Percentiles rank a stretch among this genome's conserved stretches.
Evolutionary conservation across 2,113 vertebrate genomes (phyloP).

Genomic region (Panurus biarmicus): DNA sequence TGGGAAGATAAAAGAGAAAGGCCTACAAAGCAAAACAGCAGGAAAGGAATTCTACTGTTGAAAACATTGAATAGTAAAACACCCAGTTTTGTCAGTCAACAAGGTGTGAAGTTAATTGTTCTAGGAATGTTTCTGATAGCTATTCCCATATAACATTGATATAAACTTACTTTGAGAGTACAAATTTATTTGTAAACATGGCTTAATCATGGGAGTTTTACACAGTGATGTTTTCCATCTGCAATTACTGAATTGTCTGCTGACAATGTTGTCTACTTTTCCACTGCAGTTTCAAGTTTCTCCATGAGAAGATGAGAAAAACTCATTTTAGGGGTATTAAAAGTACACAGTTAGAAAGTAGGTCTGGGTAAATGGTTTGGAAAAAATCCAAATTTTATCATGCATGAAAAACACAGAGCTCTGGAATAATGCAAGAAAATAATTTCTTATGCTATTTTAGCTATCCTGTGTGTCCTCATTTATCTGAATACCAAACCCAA

Average conservation of each 20-base stretch:
- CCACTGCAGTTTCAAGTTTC: not conserved
- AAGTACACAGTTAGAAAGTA: conserved; percentile 41
- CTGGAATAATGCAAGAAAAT: conserved; percentile 21
- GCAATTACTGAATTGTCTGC: not conserved
- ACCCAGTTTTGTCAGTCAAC: not conserved
- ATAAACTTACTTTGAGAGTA: not conserved
- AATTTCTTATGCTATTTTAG: conserved; percentile 5
- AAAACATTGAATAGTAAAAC: not conserved
- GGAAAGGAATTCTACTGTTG: not conserved
- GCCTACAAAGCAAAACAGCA: not conserved
- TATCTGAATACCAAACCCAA: conserved; percentile 20
- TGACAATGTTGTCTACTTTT: not conserved
- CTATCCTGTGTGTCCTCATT: not conserved
- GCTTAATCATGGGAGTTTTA: not conserved
- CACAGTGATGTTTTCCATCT: not conserved
- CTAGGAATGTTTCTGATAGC: not conserved
- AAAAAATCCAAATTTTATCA: conserved; percentile 54
- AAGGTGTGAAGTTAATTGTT: not conserved
- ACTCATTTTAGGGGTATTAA: conserved; percentile 42
- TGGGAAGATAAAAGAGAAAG: not conserved
- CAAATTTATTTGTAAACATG: not conserved
- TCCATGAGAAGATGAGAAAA: not conserved
- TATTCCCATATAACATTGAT: not conserved
- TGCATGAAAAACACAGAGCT: conserved; percentile 27
- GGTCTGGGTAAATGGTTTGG: conserved; percentile 54